Base-by-base conservation (phyloP, 2,113 vertebrate species). In the Hypocryptadius cinnamomeus region DNA sequence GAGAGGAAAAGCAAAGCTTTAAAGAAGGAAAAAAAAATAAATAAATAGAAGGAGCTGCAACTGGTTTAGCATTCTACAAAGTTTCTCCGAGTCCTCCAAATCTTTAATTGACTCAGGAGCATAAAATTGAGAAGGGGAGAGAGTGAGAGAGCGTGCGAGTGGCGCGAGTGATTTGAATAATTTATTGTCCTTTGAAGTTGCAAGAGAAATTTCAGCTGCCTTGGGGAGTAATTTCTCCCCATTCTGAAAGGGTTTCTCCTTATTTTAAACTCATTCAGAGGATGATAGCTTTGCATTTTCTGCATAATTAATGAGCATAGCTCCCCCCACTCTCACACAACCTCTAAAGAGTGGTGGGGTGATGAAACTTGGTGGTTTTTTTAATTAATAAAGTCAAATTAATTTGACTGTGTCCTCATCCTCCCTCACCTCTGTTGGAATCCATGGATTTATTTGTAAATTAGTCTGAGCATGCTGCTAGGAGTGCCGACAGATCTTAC, bases 101-200 rank as follows among this genome's bases (percentile, higher is more conserved):
- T 80, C 95, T 92, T 90, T 96, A 97, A 97, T 96, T 97, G 96
- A 97, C 90, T 97, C 82, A 31, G 90, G 95, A 96, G 94, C 96
- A 93, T 87, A 95, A 94, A 94, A 94, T 95, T 89, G 90, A 93
- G 92, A 95, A 78, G 79, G 87, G 86, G 83, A 77, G 89, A 90
- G 80, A 91, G 90, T 2, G 82, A 71, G 90, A 37, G 85, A 56
- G 94, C 61, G 79, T 92, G 93, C 40, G 95, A 96, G 94, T 95
- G 97, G 97, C 81, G 92, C 83, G 93, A 97, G 95, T 70, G 64
- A 95, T 96, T 97, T 98, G 97, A 98, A 98, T 98, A 97, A 98
- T 98, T 98, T 97, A 98, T 98, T 97, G 97, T 96, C 92, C 97
- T 98, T 98, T 98, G 97, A 98, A 98, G 97, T 97, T 98, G 93